Base-by-base conservation (phyloP, 2,888 invertebrate species). In the Cactoblastis cactorum region DNA sequence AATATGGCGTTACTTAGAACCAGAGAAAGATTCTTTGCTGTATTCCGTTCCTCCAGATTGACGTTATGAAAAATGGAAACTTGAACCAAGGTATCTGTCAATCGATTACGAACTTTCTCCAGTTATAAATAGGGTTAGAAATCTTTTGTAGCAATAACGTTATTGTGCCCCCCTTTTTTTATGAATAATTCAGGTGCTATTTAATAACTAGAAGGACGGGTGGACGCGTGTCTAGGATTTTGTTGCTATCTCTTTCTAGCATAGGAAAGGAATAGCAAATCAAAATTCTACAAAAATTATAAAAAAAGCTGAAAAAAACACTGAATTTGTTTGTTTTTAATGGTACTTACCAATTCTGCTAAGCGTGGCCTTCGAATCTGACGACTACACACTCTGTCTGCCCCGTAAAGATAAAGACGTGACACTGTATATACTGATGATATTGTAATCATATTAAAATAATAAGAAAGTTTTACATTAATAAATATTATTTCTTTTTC, bases 121-220 rank as follows among this genome's bases (percentile, higher is more conserved):
- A 51, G 53, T 53, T 38, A 49, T 58, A 50, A 51, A 67, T 78
- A 83, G 68, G 74, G 84, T 78, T 74, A 66, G 74, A 67, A 76
- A 60, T 78, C 71, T 64, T 65, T 65, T 68, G 66, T 65, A 62
- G 67, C 69, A 65, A 67, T 63, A 55, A 69, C 74, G 69, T 81
- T 77, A 78, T 79, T 83, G 77, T 74, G 71, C 80, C 73, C 79
- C 61, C 66, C 39, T 41, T 9, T 67, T 9, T 67, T 69, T 76
- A 88, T 88, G 87, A 88, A 87, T 88, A 76, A 88, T 88, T 87
- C 88, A 88, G 73, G 71, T 76, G 73, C 67, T 77, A 79, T 80
- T 84, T 86, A 86, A 85, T 88, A 88, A 85, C 83, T 80, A 75
- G 65, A 65, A 64, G 69, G 63, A 57, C 43, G 62, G 63, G 64